A percentile compares a stretch with the other conserved stretches of the same genome.
phyloP scores from a whole-genome alignment of 2,113 vertebrate genomes.

The Boleophthalmus pectinirostris region DNA sequence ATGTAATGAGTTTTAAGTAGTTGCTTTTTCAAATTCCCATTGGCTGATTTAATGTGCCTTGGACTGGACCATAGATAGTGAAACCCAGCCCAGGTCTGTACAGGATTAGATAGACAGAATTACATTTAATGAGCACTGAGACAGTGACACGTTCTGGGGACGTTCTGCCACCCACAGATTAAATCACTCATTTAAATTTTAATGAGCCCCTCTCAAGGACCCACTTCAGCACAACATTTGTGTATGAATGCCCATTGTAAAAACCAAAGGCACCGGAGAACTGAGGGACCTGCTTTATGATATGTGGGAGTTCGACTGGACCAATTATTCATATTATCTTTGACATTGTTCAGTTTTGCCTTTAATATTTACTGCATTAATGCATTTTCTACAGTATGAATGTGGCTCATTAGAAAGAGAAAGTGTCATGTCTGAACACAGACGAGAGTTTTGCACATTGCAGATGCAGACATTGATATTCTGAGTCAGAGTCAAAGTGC shows the following conservation, averaged over 20 bases:
- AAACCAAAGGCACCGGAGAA: conserved; percentile 6
- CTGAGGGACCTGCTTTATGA: background rate
- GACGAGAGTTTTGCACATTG: conserved; percentile 43
- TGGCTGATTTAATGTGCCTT: background rate
- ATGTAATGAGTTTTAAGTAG: background rate
- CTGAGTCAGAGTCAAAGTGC: conserved; percentile 51
- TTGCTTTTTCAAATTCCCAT: background rate
- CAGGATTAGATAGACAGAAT: conserved; percentile 30
- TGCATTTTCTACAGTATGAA: background rate
- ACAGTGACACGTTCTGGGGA: conserved; percentile 22
- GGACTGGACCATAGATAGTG: conserved; percentile 27
- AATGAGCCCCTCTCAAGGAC: conserved; percentile 18
- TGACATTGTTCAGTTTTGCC: conserved; percentile 19
- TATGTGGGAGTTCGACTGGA: conserved; percentile 4
- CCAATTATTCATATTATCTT: conserved; percentile 10
- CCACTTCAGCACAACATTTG: conserved; percentile 24
- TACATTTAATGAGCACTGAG: conserved; percentile 30
- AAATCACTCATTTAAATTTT: conserved; percentile 46
- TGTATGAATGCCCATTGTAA: conserved; percentile 18
- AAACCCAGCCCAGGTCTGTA: conserved; percentile 8
- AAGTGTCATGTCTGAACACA: conserved; percentile 26
- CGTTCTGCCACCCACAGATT: conserved; percentile 32
- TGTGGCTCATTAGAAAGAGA: conserved; percentile 2
- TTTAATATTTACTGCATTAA: conserved; percentile 32
- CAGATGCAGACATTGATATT: conserved; percentile 52